These are phyloP conservation scores for Micromys minutus DNA, from an alignment of 2,113 vertebrate species.

Conservation along the genomic window DNA sequence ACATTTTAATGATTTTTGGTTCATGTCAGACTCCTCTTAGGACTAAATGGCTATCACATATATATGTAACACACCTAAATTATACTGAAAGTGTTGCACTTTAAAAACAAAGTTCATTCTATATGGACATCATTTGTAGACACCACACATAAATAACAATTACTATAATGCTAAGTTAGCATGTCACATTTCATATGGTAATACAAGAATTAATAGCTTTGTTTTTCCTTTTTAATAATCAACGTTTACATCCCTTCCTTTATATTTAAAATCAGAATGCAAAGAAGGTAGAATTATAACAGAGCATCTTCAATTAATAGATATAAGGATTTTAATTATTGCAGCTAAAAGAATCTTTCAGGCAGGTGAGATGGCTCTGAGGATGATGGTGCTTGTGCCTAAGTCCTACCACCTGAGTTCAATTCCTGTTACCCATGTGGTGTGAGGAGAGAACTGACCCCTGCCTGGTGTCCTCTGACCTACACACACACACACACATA, in stretches of 20 bases:
- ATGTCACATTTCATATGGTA: constrained; percentile 54
- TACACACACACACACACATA: neutral
- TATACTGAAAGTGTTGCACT: constrained; percentile 10
- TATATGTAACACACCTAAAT: neutral
- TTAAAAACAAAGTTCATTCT: constrained; percentile 32
- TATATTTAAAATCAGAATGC: constrained; percentile 51
- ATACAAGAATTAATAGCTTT: constrained; percentile 62
- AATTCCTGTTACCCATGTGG: neutral
- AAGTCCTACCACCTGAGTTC: neutral
- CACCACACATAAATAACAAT: constrained; percentile 65
- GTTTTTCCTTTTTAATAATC: constrained; percentile 62
- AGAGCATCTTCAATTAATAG: neutral
- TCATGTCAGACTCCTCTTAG: constrained; percentile 23
- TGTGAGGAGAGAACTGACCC: neutral
- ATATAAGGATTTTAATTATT: constrained; percentile 42
- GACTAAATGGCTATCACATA: neutral
- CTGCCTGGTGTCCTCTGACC: neutral
- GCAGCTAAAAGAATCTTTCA: constrained; percentile 8
- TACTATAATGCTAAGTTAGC: constrained; percentile 56
- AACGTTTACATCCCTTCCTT: constrained; percentile 53
- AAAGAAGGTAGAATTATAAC: constrained; percentile 23
- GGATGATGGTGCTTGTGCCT: neutral
- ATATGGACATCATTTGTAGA: constrained; percentile 50
- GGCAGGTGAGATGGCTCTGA: neutral
- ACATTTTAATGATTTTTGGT: constrained; percentile 47